Evolutionary conservation across 1,140 invertebrate genomes (phyloP).

Genomic region (Drosophila prosaltans): DNA sequence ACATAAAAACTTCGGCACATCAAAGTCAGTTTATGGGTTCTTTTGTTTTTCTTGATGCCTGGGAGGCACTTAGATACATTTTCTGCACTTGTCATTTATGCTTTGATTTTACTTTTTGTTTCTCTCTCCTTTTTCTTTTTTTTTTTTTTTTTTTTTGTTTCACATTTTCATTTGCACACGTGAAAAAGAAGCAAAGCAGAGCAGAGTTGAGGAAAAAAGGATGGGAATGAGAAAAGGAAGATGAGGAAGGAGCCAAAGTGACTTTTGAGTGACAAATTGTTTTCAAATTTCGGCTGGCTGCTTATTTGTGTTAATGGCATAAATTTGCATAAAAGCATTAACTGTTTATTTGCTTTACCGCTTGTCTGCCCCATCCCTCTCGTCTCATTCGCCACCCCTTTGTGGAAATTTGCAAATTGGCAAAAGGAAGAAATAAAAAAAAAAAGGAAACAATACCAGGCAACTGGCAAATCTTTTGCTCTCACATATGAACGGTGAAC

Average conservation of each 20-base stretch:
- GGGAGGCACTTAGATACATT: constrained; percentile 15
- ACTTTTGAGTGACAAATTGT: constrained; percentile 82
- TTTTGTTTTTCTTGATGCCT: constrained; percentile 13
- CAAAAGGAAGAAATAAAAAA: constrained; percentile 56
- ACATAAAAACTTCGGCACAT: constrained; percentile 9
- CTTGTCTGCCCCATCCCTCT: constrained; percentile 38
- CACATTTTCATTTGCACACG: constrained; percentile 40
- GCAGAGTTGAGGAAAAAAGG: no score
- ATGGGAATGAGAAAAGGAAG: constrained; percentile 3
- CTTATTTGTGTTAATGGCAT: constrained; percentile 82
- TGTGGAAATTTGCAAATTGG: constrained; percentile 78
- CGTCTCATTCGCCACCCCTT: constrained; percentile 41
- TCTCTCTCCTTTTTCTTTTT: constrained; percentile 38
- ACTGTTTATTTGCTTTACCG: constrained; percentile 79
- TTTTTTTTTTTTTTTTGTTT: constrained; percentile 34
- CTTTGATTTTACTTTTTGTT: constrained; percentile 59
- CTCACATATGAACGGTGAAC: constrained; percentile 29
- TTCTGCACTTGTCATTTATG: constrained; percentile 69
- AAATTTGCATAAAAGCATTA: constrained; percentile 82
- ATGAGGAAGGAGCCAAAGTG: constrained; percentile 56
- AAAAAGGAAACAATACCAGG: constrained; percentile 34
- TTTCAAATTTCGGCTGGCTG: constrained; percentile 73
- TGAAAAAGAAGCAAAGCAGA: constrained; percentile 27
- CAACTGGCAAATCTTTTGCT: constrained; percentile 10
- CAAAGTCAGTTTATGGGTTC: constrained; percentile 14